A percentile compares a stretch with the other conserved stretches of the same genome.
These are phyloP conservation scores for Gallinago solitaria DNA, from an alignment of 2,797 vertebrate genomes.

Conservation along the genomic window DNA sequence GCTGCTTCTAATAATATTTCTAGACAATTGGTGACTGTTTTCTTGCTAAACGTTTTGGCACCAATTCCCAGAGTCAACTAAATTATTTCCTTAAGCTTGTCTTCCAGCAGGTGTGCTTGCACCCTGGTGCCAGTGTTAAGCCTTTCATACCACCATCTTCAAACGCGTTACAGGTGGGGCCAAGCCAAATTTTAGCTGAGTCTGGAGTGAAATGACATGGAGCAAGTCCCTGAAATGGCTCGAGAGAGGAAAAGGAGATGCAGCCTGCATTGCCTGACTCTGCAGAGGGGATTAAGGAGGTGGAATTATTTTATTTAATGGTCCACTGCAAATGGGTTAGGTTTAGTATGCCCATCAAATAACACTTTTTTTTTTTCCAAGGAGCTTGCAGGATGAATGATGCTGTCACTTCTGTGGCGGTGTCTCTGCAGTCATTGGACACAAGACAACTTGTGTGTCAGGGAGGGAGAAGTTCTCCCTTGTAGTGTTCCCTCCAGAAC, in stretches of 20 bases:
- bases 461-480: not conserved
- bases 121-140: not conserved
- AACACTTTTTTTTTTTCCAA: not conserved
- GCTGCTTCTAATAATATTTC: constrained; percentile 3
- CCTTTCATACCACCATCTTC: not conserved
- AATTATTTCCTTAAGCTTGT: not conserved
- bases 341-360: not conserved
- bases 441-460: not conserved
- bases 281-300: not conserved
- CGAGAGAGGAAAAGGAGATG: not conserved
- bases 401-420: not conserved
- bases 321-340: not conserved
- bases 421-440: not conserved
- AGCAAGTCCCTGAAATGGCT: not conserved
- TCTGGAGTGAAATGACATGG: not conserved
- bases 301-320: not conserved
- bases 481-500: not conserved
- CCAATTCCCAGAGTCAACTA: not conserved
- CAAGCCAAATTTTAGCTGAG: not conserved
- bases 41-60: not conserved
- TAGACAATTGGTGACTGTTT: not conserved
- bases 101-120: not conserved
- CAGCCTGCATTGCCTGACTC: not conserved
- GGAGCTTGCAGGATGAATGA: not conserved
- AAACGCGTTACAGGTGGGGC: not conserved